These are phyloP conservation scores for Gallinago solitaria DNA, from an alignment of 2,797 vertebrate genomes.

Conservation along the genomic window DNA sequence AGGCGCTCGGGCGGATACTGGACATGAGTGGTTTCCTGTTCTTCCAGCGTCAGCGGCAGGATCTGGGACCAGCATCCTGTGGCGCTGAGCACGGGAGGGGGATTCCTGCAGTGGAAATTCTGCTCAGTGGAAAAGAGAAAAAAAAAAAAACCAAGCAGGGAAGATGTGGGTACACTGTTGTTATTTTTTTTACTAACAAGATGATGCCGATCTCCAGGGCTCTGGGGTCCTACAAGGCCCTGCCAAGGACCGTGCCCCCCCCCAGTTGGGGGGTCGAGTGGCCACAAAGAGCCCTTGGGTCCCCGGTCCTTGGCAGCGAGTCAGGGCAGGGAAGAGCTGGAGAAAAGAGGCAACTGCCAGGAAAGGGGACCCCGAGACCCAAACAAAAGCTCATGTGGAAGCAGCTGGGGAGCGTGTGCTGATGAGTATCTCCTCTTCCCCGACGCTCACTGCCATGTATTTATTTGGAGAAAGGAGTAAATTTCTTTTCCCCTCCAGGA, in stretches of 20 bases:
- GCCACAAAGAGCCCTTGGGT: neutral
- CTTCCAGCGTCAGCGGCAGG: neutral
- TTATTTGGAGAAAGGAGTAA: constrained; percentile 8
- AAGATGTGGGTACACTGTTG: neutral
- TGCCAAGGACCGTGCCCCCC: no score
- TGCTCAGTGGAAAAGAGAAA: neutral
- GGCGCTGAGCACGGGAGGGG: neutral
- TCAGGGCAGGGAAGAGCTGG: neutral
- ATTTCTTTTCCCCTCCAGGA: constrained; percentile 23
- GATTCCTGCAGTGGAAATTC: neutral
- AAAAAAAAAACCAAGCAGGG: fast-evolving
- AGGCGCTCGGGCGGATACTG: neutral
- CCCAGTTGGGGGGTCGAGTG: fast-evolving
- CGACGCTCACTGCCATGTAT: fast-evolving
- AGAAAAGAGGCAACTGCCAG: neutral
- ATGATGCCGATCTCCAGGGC: neutral
- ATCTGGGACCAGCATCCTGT: neutral
- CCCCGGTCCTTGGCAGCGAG: fast-evolving
- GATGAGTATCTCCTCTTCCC: neutral
- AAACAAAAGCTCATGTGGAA: neutral
- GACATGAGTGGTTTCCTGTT: constrained; percentile 17
- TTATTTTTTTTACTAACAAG: fast-evolving
- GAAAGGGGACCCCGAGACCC: neutral
- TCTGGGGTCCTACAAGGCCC: neutral
- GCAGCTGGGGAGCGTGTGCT: neutral